Base-by-base conservation (phyloP, 2,113 vertebrate species). In the Rissa tridactyla region DNA sequence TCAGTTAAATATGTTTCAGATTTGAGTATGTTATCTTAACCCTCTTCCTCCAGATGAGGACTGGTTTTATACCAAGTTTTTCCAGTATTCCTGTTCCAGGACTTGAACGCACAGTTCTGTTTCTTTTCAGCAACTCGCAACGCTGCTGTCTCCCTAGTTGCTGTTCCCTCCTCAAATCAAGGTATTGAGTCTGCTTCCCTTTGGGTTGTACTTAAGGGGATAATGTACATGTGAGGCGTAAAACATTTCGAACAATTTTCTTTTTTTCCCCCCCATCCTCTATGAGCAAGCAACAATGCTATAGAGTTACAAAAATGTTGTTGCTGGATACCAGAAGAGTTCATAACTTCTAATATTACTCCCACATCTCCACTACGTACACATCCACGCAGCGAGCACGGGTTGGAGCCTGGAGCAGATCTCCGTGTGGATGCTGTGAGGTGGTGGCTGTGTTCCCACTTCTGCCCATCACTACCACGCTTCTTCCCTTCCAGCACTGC, bases 391-490 rank as follows among this genome's bases (percentile, higher is more conserved):
- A 23, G 46, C 2, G 27, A 88, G 49, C 38, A 15, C 18, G 34
- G 34, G 47, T 42, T 34, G 1, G 1, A 46, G 52, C 29, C 71
- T 26, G 54, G 38, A 23, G 75, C 69, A 65, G 40, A 13, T 26
- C 29, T 42, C 8, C 11, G 9, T 30, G 34, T 3, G 3, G 69
- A 23, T 27, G 69, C 51, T 38, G 32, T 7, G 46, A 42, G 26
- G 58, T 12, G 16, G 17, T 10, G 73, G 29, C 65, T 49, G 19
- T 7, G 22, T 9, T 73, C 61, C 40, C 34, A 17, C 20, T 40
- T 57, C 44, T 34, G 44, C 13, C 61, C 65, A n/a, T n/a, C 27
- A 0, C 18, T 32, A 5, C 65, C 32, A 8, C 0, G 2, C 15
- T n/a, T 10, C 18, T 52, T 51, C 52, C 23, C 40, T 78, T 57